Evolutionary conservation across 2,888 invertebrate species (phyloP).

Genomic region (Amphimallon solstitiale): DNA sequence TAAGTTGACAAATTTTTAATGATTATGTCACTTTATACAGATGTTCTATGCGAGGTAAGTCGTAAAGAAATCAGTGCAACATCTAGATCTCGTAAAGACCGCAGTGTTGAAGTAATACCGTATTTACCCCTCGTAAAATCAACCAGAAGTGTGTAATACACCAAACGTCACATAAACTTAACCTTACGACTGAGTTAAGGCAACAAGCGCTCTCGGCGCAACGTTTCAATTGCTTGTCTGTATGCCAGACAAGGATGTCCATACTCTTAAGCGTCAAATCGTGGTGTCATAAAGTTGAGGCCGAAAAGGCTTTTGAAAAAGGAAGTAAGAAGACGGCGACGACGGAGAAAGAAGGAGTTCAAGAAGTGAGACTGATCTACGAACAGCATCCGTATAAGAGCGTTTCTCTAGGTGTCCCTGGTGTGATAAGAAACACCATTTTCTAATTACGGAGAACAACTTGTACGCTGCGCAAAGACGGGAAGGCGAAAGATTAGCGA

Average conservation of each 20-base stretch:
- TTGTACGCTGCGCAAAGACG: slow-evolving; percentile 43
- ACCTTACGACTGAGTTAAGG: slow-evolving; percentile 53
- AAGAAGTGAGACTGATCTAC: slow-evolving; percentile 55
- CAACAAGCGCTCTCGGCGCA: slow-evolving; percentile 42
- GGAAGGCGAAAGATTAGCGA: slow-evolving; percentile 8
- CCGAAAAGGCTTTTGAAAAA: slow-evolving; percentile 44
- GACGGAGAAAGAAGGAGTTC: slow-evolving; percentile 52
- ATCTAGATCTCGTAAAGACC: slow-evolving; percentile 61
- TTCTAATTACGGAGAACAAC: slow-evolving; percentile 49
- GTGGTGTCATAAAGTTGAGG: slow-evolving; percentile 61
- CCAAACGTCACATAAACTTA: slow-evolving; percentile 64
- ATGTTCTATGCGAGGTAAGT: slow-evolving; percentile 43
- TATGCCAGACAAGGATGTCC: slow-evolving; percentile 54
- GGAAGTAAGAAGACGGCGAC: slow-evolving; percentile 18
- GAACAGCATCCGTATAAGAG: slow-evolving; percentile 50
- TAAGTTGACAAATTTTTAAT: slow-evolving; percentile 36
- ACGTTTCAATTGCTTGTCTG: slow-evolving; percentile 13
- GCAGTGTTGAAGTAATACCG: slow-evolving; percentile 62
- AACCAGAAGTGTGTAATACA: slow-evolving; percentile 64
- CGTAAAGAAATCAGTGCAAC: slow-evolving; percentile 59
- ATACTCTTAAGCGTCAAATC: slow-evolving; percentile 63
- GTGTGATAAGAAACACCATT: slow-evolving; percentile 53
- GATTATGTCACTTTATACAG: slow-evolving; percentile 38
- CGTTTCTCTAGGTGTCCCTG: slow-evolving; percentile 50
- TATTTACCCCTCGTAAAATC: slow-evolving; percentile 64